Evolutionary conservation across 2,113 vertebrate species (phyloP).

Genomic region (Trichechus manatus): DNA sequence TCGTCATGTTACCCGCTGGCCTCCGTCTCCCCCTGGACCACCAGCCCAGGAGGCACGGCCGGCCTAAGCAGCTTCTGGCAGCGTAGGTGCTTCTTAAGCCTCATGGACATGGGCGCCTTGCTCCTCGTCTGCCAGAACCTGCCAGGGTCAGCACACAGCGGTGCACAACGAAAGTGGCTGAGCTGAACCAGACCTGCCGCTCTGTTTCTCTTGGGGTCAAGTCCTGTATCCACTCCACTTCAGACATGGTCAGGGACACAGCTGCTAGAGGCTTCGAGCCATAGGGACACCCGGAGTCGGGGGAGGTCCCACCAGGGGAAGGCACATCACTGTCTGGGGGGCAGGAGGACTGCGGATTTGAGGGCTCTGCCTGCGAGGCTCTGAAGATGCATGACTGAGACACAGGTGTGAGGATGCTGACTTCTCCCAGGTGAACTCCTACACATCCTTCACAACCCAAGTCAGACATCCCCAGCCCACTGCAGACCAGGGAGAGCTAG

Average conservation of each 20-base stretch:
- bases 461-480: not conserved
- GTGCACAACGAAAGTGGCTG: not conserved
- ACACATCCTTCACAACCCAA: not conserved
- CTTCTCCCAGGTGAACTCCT: not conserved
- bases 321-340: not conserved
- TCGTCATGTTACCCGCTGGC: too few relatives aligned
- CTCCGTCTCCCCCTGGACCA: not conserved
- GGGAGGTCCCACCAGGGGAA: too few relatives aligned
- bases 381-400: rapidly evolving
- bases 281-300: not conserved
- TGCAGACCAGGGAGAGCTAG: not conserved
- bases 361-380: not conserved
- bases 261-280: not conserved
- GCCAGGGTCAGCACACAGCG: not conserved
- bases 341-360: rapidly evolving
- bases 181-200: not conserved
- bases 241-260: not conserved
- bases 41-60: too few relatives aligned
- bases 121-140: not conserved
- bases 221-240: not conserved
- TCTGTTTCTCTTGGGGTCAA: not conserved
- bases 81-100: too few relatives aligned
- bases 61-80: not conserved
- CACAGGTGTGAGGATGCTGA: rapidly evolving
- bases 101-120: not conserved